phyloP scores from a whole-genome alignment of 1,140 invertebrate genomes.

The Phymorhynchus buccinoides region DNA sequence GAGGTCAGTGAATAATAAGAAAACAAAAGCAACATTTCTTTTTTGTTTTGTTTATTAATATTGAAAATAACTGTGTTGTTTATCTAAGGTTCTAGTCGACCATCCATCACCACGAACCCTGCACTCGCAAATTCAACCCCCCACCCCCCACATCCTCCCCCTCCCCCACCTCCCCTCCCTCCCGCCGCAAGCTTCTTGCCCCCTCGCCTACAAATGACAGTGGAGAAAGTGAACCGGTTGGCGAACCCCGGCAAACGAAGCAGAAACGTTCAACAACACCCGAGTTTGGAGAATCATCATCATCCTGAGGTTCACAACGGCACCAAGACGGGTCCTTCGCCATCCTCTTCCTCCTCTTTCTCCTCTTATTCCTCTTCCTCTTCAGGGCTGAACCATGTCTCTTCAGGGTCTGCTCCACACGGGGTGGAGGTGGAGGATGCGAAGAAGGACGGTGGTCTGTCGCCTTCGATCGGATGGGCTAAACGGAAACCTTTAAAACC shows the following conservation, averaged over 20 bases:
- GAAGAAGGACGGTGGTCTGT: slow-evolving; percentile 55
- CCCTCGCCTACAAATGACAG: slow-evolving; percentile 21
- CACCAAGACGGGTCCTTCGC: not conserved
- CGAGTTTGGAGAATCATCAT: not conserved
- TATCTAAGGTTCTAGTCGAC: not conserved
- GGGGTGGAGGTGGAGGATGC: slow-evolving; percentile 45
- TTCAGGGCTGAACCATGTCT: too few relatives aligned
- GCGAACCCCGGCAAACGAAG: not conserved
- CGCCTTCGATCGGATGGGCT: slow-evolving; percentile 46
- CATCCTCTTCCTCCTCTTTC: not conserved
- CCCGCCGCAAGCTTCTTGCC: not conserved
- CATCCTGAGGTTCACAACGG: not conserved
- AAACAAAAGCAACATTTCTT: too few relatives aligned
- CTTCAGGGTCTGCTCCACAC: not conserved
- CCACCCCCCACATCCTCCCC: not conserved
- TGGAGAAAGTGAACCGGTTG: slow-evolving; percentile 12
- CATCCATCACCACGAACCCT: not conserved
- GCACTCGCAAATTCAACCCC: not conserved
- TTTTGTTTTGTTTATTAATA: too few relatives aligned
- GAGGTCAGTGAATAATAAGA: too few relatives aligned
- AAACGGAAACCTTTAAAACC: slow-evolving; percentile 53
- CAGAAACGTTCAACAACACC: not conserved
- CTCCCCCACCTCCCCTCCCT: not conserved
- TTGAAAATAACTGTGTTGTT: too few relatives aligned
- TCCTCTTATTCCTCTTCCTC: not conserved